phyloP scores from a whole-genome alignment of 1,140 invertebrate genomes.

The Drosophila melanogaster region DNA sequence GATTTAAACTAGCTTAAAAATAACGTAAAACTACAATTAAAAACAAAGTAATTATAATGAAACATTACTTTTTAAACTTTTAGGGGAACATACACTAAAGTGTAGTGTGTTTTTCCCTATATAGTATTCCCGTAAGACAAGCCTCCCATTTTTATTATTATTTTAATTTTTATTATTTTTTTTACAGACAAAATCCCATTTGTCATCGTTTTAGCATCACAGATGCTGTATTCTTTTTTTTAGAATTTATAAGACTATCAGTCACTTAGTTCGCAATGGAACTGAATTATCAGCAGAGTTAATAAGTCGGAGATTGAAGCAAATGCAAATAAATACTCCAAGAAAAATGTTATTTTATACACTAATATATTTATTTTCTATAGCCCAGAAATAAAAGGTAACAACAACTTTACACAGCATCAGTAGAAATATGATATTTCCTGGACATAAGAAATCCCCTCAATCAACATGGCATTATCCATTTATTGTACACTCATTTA shows the following conservation, averaged over 20 bases:
- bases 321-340: too few species aligned
- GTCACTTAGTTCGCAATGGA: background rate
- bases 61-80: too few species aligned
- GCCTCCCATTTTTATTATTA: background rate
- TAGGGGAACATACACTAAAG: too few species aligned
- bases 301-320: background rate
- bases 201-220: slow-evolving; percentile 12
- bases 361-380: background rate
- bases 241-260: slow-evolving; percentile 33
- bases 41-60: too few species aligned
- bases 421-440: slow-evolving; percentile 2
- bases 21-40: too few species aligned
- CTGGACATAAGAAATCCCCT: slow-evolving; percentile 15
- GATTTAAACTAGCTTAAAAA: too few species aligned
- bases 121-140: background rate
- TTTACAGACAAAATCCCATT: slow-evolving; percentile 26
- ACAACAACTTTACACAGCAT: background rate
- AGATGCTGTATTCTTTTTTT: background rate
- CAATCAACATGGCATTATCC: slow-evolving; percentile 3
- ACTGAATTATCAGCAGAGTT: background rate
- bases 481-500: background rate
- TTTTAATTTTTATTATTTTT: background rate
- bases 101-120: background rate
- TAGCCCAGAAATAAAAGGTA: too few species aligned
- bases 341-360: too few species aligned